Evolutionary conservation across 2,888 invertebrate species (phyloP).

Genomic region (Sepioteuthis lessoniana): DNA sequence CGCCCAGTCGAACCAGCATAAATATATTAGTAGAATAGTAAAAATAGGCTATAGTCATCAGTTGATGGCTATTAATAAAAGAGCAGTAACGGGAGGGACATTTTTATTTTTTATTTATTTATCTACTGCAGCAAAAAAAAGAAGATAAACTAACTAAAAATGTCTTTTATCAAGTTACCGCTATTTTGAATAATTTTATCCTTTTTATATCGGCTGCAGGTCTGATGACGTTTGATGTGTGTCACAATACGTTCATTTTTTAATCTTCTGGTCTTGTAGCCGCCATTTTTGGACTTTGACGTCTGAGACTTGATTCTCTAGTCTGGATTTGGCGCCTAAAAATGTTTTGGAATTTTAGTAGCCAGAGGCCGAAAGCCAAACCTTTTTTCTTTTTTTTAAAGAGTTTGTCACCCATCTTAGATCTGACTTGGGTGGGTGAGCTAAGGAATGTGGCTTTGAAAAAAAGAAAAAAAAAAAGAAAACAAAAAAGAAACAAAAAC

Average conservation of each 20-base stretch:
- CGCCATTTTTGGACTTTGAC: background rate
- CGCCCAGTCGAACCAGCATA: too few species aligned
- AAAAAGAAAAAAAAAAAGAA: background rate
- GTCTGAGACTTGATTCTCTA: background rate
- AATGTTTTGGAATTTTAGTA: slow-evolving; percentile 1
- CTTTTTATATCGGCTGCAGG: background rate
- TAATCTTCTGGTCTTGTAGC: background rate
- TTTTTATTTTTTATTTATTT: too few species aligned
- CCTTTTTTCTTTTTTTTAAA: background rate
- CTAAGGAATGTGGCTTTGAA: background rate
- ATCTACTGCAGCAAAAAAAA: too few species aligned
- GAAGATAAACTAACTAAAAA: too few species aligned
- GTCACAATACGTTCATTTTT: background rate
- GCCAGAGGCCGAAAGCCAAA: slow-evolving; percentile 2
- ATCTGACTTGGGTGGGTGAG: background rate
- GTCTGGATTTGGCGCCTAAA: background rate
- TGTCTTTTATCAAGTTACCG: background rate
- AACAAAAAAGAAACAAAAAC: background rate
- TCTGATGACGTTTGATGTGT: background rate
- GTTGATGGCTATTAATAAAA: background rate
- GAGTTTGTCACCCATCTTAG: background rate
- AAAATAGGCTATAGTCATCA: background rate
- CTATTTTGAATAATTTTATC: background rate
- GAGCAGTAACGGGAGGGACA: background rate
- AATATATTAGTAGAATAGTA: too few species aligned